A percentile compares a stretch with the other conserved stretches of the same genome.
phyloP scores from a whole-genome alignment of 2,797 vertebrate genomes.

The Rhinichthys osculus region DNA sequence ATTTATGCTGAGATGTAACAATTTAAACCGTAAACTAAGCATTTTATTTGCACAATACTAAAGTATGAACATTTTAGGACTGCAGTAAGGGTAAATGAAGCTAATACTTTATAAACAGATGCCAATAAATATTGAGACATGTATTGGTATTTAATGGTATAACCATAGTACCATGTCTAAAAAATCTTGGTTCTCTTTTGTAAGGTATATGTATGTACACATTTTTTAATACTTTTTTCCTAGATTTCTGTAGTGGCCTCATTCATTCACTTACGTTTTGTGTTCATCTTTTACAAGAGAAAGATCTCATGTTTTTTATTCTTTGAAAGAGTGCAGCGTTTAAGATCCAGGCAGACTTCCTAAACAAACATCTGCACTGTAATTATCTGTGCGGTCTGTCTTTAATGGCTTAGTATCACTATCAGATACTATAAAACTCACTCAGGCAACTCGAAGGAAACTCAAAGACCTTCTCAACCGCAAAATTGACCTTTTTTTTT shows the following conservation, averaged over 20 bases:
- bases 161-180: background rate
- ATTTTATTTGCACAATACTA: too few species aligned
- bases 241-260: background rate
- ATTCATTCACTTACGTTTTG: background rate
- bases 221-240: background rate
- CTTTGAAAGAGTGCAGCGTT: background rate
- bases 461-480: slow-evolving; percentile 14
- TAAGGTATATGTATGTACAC: background rate
- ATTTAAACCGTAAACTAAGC: background rate
- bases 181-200: background rate
- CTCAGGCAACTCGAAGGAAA: background rate
- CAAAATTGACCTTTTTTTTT: slow-evolving; percentile 4
- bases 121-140: background rate
- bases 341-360: slow-evolving; percentile 7
- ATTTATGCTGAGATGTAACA: background rate
- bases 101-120: background rate
- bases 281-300: background rate
- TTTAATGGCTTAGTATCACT: slow-evolving; percentile 4
- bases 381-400: background rate
- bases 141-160: background rate
- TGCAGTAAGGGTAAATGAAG: background rate
- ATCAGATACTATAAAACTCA: slow-evolving; percentile 8
- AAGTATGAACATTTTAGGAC: background rate
- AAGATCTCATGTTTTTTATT: background rate
- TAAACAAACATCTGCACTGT: slow-evolving; percentile 13